Percentiles rank a stretch among this genome's conserved stretches.
These are phyloP conservation scores for Petroica traversi DNA, from an alignment of 2,113 vertebrate genomes.

Conservation along the genomic window DNA sequence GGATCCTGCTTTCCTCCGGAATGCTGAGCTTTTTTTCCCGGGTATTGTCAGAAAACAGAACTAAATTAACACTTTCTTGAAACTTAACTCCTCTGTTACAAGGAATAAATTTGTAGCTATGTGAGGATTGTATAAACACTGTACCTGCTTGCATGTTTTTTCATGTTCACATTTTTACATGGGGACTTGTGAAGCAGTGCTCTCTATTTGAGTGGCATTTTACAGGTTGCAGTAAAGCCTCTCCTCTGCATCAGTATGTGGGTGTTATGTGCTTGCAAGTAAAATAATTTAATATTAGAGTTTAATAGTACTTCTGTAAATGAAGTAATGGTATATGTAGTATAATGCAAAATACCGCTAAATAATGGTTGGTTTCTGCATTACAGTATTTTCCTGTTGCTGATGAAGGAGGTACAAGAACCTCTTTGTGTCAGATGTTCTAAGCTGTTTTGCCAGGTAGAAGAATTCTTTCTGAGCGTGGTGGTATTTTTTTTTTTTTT, in stretches of 20 bases:
- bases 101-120: too few species aligned
- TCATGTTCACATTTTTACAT: not conserved
- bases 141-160: not conserved
- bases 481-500: not conserved
- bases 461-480: not conserved
- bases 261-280: slow-evolving; percentile 13
- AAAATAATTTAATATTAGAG: not conserved
- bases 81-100: too few species aligned
- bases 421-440: not conserved
- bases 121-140: not conserved
- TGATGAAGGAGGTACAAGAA: not conserved
- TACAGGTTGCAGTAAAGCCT: not conserved
- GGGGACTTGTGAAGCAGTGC: not conserved
- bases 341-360: not conserved
- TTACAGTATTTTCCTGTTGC: not conserved
- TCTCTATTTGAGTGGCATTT: not conserved
- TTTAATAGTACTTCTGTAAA: slow-evolving; percentile 17
- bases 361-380: not conserved
- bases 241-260: not conserved
- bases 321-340: not conserved
- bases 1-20: not conserved
- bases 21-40: not conserved
- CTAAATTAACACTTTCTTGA: not conserved
- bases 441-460: not conserved
- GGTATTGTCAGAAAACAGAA: not conserved